These are phyloP conservation scores for Alca torda DNA, from an alignment of 2,797 vertebrate species.

Conservation along the genomic window DNA sequence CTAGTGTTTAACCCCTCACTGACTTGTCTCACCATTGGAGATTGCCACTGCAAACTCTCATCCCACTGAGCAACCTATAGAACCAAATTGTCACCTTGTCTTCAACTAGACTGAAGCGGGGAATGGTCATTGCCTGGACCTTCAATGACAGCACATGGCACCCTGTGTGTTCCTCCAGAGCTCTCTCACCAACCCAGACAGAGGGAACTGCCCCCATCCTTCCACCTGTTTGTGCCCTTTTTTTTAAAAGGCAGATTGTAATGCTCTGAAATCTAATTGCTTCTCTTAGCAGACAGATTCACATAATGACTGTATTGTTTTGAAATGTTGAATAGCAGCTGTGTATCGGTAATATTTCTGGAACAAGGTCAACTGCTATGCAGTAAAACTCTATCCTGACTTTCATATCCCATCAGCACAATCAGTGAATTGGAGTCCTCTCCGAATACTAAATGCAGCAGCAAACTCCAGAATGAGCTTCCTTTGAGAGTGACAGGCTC, in stretches of 20 bases:
- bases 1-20: neutral
- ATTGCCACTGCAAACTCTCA: neutral
- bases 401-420: conserved; percentile 55
- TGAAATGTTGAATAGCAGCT: conserved; percentile 36
- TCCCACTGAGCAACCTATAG: neutral
- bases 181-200: neutral
- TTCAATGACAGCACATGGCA: neutral
- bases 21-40: neutral
- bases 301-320: conserved; percentile 18
- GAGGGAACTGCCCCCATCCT: neutral
- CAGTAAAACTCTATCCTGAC: conserved; percentile 38
- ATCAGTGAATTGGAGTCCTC: neutral
- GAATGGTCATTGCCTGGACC: neutral
- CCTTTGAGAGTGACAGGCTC: neutral
- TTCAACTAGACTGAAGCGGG: neutral
- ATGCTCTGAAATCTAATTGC: conserved; percentile 2
- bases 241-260: neutral
- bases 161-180: neutral
- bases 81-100: neutral
- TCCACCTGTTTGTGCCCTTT: neutral
- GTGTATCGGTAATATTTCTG: conserved; percentile 9
- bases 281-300: conserved; percentile 13
- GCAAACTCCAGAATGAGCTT: neutral
- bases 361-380: conserved; percentile 50
- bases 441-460: neutral